phyloP scores from a whole-genome alignment of 2,113 vertebrate genomes.

The Malurus melanocephalus region DNA sequence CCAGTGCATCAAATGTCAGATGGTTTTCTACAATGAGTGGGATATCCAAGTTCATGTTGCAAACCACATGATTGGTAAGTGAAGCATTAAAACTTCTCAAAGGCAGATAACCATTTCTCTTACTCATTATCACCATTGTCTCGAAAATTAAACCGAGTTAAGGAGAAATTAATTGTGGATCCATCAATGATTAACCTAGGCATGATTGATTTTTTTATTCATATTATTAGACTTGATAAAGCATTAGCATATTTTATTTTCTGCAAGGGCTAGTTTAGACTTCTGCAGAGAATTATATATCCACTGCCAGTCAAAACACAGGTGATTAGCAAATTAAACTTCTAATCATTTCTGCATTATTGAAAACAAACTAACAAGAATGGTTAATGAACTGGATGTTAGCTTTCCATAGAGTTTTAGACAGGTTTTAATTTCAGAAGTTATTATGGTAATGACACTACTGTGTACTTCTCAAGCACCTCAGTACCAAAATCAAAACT shows the following conservation, averaged over 20 bases:
- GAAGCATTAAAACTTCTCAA: constrained; percentile 60
- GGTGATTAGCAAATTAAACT: constrained; percentile 84
- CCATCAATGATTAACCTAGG: constrained; percentile 72
- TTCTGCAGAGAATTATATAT: constrained; percentile 78
- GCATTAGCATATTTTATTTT: constrained; percentile 76
- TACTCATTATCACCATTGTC: constrained; percentile 59
- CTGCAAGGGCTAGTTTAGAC: constrained; percentile 81
- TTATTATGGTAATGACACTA: constrained; percentile 79
- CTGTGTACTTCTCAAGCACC: constrained; percentile 74
- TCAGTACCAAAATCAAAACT: constrained; percentile 72
- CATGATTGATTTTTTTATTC: constrained; percentile 72
- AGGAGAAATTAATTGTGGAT: constrained; percentile 77
- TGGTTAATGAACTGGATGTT: constrained; percentile 82
- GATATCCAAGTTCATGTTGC: constrained; percentile 99
- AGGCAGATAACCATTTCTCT: constrained; percentile 52
- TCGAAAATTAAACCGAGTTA: constrained; percentile 75
- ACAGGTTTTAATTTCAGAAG: constrained; percentile 82
- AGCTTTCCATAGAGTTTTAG: constrained; percentile 81
- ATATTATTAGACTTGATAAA: constrained; percentile 74
- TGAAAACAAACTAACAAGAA: constrained; percentile 81
- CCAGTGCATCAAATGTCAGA: constrained; percentile 99
- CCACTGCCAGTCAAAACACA: constrained; percentile 79
- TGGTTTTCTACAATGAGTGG: constrained; percentile 99
- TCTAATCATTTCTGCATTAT: constrained; percentile 82
- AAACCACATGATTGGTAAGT: constrained; percentile 99